phyloP scores from a whole-genome alignment of 2,797 vertebrate species.

The Brachyrhaphis roseni region DNA sequence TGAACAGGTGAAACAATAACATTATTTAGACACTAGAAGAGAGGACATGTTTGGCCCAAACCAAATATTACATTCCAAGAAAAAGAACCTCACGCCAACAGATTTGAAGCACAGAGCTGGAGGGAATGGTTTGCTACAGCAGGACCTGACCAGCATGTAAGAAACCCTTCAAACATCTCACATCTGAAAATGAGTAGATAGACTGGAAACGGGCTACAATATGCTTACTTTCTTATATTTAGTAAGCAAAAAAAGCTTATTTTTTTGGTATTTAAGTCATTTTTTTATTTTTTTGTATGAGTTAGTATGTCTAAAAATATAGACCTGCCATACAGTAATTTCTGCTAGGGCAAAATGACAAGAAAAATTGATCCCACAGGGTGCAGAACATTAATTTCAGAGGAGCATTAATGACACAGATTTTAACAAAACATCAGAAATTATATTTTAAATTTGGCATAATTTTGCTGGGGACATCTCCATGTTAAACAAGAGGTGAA shows the following conservation, averaged over 20 bases:
- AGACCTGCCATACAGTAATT: not conserved
- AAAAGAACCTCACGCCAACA: not conserved
- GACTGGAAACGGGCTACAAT: not conserved
- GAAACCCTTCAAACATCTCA: not conserved
- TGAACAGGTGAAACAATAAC: not conserved
- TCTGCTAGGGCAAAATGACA: not conserved
- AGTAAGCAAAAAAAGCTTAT: not conserved
- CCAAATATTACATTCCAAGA: not conserved
- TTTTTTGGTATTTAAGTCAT: not conserved
- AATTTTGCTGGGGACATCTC: not conserved
- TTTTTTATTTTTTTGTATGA: not conserved
- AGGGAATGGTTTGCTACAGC: not conserved
- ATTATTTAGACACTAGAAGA: not conserved
- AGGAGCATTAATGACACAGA: not conserved
- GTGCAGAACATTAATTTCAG: not conserved
- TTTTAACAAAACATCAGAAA: not conserved
- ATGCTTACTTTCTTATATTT: not conserved
- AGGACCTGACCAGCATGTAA: not conserved
- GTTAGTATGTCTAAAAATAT: not conserved
- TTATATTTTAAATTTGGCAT: too few species aligned
- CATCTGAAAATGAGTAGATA: not conserved
- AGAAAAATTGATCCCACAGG: not conserved
- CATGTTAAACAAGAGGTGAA: not conserved
- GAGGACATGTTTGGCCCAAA: not conserved
- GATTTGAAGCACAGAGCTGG: not conserved